Base-by-base conservation (phyloP, 2,888 invertebrate genomes). In the Muscina levida region DNA sequence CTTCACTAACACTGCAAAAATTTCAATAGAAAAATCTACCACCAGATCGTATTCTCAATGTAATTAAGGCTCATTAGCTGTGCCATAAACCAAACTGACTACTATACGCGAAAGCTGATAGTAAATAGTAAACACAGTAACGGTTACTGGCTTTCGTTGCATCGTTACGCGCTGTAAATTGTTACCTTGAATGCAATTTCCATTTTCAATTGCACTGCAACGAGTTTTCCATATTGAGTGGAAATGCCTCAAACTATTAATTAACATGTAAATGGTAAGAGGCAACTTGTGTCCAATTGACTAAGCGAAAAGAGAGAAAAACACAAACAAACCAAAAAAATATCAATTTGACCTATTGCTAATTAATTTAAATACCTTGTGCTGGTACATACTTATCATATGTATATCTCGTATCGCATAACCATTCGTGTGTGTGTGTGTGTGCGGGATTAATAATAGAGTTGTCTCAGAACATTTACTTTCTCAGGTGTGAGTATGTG, bases 191-290 rank as follows among this genome's bases (percentile, higher is more conserved):
- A 53, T 62, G 46, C 67, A 62, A 65, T 46, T 72, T 42, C 17
- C 22, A 51, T 19, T 48, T 53, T 26, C 46, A 73, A 13, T 24
- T 6, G 8, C n/a, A 31, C 6, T 24, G 13, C 53, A 39, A 42
- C 39, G 17, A 46, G 53, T n/a, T 26, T 31, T 31, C 31, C 31
- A 31, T 8, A 31, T 31, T 39, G 8, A 31, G n/a, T n/a, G n/a
- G 8, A 31, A 31, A 31, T 31, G 57, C 22, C 46, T 75, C 51
- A 48, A 68, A 56, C 53, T 26, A 70, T 26, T 62, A 72, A 76
- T 75, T 76, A 79, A 65, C 72, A 72, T 67, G 56, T 56, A 72
- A 72, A 65, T 76, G 79, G 79, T 17, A 46, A 79, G 67, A 56
- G 31, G 22, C 72, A 62, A 48, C 72, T 76, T 76, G 8, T 31